Conservation (phyloP, 2,113 vertebrate species). For the Leptobrachium leishanense region DNA sequence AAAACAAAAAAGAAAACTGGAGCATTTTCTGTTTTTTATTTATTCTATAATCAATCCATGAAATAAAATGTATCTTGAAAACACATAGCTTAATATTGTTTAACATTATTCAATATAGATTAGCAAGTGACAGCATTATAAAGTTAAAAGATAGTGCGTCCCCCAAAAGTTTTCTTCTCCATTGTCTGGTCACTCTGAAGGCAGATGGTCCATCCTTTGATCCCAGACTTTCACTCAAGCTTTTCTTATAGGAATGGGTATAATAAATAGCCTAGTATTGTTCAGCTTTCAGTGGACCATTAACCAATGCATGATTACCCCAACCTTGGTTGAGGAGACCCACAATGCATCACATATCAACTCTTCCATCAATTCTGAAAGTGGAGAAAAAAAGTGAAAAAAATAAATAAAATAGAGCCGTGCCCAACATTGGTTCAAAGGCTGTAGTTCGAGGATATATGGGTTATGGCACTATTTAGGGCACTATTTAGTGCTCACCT, state of each 20-base stretch:
- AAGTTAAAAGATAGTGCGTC: background rate
- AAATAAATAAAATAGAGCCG: too few relatives aligned
- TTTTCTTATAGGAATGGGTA: constrained; percentile 36
- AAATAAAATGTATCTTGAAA: background rate
- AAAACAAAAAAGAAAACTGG: constrained; percentile 5
- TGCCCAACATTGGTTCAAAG: too few relatives aligned
- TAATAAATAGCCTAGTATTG: constrained; percentile 43
- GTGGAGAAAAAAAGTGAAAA: too few relatives aligned
- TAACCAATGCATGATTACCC: constrained; percentile 48
- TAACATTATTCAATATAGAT: constrained; percentile 14
- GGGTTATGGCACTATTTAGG: too few relatives aligned
- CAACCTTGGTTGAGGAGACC: constrained; percentile 36
- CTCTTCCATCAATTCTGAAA: constrained; percentile 23
- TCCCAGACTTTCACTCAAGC: constrained; percentile 36
- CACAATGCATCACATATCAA: constrained; percentile 30
- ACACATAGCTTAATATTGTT: background rate
- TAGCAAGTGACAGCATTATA: background rate
- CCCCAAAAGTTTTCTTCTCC: constrained; percentile 16
- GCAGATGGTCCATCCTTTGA: constrained; percentile 47
- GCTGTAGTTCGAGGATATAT: too few relatives aligned
- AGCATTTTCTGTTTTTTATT: background rate
- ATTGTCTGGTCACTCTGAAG: constrained; percentile 17
- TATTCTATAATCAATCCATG: background rate
- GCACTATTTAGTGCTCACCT: too few relatives aligned
- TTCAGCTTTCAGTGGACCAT: constrained; percentile 38